Percentiles rank a stretch among this genome's conserved stretches.
These are phyloP conservation scores for Pherbina coryleti DNA, from an alignment of 2,888 invertebrate genomes.

Conservation along the genomic window DNA sequence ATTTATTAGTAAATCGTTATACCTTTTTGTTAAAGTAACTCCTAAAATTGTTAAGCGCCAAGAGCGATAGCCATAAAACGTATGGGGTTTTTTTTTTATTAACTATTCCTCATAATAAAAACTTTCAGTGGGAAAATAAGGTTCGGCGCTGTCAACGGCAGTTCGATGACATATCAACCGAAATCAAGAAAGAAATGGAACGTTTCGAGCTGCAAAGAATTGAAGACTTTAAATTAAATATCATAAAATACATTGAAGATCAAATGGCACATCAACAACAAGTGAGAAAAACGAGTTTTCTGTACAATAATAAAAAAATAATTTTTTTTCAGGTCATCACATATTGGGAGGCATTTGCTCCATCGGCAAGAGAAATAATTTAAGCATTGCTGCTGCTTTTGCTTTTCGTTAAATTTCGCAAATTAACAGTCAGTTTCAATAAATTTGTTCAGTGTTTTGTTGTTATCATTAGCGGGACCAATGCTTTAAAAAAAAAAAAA, in stretches of 20 bases:
- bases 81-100: too few species aligned
- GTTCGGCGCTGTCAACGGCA: slow-evolving; percentile 97
- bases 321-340: slow-evolving; percentile 60
- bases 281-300: slow-evolving; percentile 70
- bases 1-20: too few species aligned
- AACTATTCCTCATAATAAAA: neutral
- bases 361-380: slow-evolving; percentile 93
- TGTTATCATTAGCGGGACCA: slow-evolving; percentile 54
- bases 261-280: slow-evolving; percentile 95
- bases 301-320: slow-evolving; percentile 2
- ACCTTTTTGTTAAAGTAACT: too few species aligned
- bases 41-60: too few species aligned
- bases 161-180: slow-evolving; percentile 93
- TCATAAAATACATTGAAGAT: slow-evolving; percentile 92
- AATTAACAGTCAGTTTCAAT: neutral
- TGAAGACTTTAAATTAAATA: slow-evolving; percentile 88
- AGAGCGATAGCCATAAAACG: too few species aligned
- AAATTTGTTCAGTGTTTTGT: neutral
- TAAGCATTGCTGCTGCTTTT: slow-evolving; percentile 70
- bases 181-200: slow-evolving; percentile 94
- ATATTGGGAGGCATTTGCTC: slow-evolving; percentile 91
- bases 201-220: slow-evolving; percentile 90
- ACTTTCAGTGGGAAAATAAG: slow-evolving; percentile 88
- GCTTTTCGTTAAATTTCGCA: neutral
- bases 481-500: slow-evolving; percentile 46